phyloP scores from a whole-genome alignment of 2,797 vertebrate species.

The Lepilemur septentrionalis region DNA sequence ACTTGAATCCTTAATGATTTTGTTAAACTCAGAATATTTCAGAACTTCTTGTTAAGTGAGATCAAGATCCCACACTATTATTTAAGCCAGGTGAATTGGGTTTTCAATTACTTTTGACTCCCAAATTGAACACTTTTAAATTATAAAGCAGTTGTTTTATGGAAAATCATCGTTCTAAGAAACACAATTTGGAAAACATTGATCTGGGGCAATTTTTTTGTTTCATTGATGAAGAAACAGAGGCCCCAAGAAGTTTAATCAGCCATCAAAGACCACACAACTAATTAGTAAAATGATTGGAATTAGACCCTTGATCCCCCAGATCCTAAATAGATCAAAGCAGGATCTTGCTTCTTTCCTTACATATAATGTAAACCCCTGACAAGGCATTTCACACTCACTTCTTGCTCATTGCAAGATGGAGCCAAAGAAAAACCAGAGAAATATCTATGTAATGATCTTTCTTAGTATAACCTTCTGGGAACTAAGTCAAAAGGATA shows the following conservation, averaged over 20 bases:
- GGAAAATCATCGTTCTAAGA: neutral
- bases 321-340: neutral
- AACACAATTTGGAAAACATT: neutral
- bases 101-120: neutral
- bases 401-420: neutral
- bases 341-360: neutral
- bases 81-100: neutral
- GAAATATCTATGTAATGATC: neutral
- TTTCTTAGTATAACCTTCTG: neutral
- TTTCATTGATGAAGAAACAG: neutral
- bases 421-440: neutral
- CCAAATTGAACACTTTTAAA: neutral
- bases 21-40: neutral
- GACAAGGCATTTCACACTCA: neutral
- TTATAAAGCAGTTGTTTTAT: neutral
- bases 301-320: neutral
- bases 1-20: neutral
- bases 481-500: neutral
- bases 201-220: neutral
- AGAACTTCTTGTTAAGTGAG: neutral
- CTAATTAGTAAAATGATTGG: neutral
- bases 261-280: neutral
- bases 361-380: neutral
- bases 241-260: neutral
- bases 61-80: neutral